phyloP scores from a whole-genome alignment of 1,140 invertebrate species.

The Latrodectus geometricus region DNA sequence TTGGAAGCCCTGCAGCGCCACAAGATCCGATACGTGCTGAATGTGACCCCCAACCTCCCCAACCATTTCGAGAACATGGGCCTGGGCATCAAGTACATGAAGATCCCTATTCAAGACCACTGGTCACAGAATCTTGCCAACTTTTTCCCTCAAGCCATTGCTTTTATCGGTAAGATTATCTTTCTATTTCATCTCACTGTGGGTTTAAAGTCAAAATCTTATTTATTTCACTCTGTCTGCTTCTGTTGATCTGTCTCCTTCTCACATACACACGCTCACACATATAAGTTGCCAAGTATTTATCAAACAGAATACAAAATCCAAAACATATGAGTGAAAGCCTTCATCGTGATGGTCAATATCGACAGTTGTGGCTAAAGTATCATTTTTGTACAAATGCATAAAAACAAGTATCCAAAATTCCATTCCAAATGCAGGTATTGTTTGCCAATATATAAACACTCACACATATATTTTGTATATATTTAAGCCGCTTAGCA shows the following conservation, averaged over 20 bases:
- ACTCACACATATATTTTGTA: too few species aligned
- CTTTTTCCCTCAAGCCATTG: constrained; percentile 90
- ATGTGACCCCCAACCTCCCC: constrained; percentile 85
- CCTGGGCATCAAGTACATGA: constrained; percentile 82
- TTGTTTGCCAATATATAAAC: too few species aligned
- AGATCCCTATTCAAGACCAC: constrained; percentile 85
- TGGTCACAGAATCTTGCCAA: constrained; percentile 89
- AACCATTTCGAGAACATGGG: constrained; percentile 82
- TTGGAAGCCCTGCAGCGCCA: constrained; percentile 76
- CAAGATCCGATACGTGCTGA: constrained; percentile 81
- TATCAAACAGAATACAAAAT: not conserved
- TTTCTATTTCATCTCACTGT: not conserved
- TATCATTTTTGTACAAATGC: too few species aligned
- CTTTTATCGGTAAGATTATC: constrained; percentile 85
- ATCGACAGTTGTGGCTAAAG: not conserved
- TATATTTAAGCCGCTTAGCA: too few species aligned
- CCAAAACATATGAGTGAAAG: not conserved
- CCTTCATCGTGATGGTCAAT: not conserved
- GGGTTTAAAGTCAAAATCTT: not conserved
- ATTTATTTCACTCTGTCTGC: not conserved
- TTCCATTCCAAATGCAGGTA: too few species aligned
- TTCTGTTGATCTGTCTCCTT: not conserved
- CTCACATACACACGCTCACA: not conserved
- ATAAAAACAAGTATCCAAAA: too few species aligned
- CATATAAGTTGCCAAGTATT: not conserved